Conservation (phyloP, 2,113 vertebrate species). For the Equus quagga region DNA sequence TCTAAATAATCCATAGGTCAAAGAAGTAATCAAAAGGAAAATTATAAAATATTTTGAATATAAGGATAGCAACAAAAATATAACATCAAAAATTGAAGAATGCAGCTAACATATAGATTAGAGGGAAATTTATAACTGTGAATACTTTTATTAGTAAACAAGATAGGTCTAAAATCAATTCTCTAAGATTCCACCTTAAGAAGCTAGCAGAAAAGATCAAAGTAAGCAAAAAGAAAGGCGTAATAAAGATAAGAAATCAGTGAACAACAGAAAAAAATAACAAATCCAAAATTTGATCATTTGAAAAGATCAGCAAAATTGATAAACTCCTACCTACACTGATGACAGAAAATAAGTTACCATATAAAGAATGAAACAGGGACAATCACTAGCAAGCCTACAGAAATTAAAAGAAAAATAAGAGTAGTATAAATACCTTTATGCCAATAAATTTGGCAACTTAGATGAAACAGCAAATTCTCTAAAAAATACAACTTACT, state of each 20-base stretch:
- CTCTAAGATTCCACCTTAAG: neutral
- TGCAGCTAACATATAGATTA: neutral
- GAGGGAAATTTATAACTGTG: neutral
- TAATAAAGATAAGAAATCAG: neutral
- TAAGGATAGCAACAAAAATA: neutral
- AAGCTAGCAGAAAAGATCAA: neutral
- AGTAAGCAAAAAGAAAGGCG: neutral
- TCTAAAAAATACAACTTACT: neutral
- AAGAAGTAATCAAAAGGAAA: neutral
- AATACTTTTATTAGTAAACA: neutral
- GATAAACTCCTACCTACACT: neutral
- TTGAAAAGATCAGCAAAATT: neutral
- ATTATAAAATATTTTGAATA: conserved; percentile 23
- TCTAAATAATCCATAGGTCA: neutral
- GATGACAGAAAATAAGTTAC: neutral
- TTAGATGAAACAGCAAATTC: neutral
- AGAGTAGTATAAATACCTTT: neutral
- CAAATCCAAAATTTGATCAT: neutral
- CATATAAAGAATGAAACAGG: neutral
- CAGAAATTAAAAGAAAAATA: neutral
- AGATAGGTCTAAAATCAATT: neutral
- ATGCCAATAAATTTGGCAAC: neutral
- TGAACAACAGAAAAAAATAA: neutral
- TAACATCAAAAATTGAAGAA: neutral
- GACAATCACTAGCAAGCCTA: neutral